These are phyloP conservation scores for Pseudomyrmex concolor DNA, from an alignment of 1,140 invertebrate species.

Conservation along the genomic window DNA sequence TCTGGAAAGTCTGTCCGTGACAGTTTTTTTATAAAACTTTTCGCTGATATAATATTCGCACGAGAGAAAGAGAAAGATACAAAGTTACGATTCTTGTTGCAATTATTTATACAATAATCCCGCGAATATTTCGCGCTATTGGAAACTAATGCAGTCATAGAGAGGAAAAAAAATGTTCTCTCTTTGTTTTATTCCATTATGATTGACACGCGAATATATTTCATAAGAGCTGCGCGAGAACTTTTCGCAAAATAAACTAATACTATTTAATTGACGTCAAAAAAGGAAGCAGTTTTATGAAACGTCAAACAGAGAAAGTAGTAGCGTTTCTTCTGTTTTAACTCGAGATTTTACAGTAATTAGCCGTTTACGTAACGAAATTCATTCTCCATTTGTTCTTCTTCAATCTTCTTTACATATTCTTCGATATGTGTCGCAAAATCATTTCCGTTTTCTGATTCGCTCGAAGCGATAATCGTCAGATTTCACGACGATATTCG, in stretches of 20 bases:
- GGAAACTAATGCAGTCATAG: not conserved
- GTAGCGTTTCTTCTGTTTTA: conserved; percentile 6
- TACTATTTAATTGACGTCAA: conserved; percentile 41
- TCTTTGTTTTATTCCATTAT: not conserved
- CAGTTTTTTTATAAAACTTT: not conserved
- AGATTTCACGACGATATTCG: too few relatives aligned
- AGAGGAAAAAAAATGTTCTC: not conserved
- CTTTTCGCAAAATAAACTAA: conserved; percentile 19
- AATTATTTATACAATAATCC: too few relatives aligned
- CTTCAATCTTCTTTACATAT: conserved; percentile 6
- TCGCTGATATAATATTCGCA: not conserved
- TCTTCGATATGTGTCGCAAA: not conserved
- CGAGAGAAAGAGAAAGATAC: not conserved
- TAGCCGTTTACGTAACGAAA: conserved; percentile 55
- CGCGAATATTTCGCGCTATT: not conserved
- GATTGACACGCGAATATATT: not conserved
- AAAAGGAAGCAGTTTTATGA: conserved; percentile 31
- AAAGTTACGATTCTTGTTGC: too few relatives aligned
- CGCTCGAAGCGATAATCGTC: too few relatives aligned
- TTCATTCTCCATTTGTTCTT: conserved; percentile 45
- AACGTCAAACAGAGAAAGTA: conserved; percentile 27
- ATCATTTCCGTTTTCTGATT: not conserved
- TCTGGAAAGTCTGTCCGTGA: not conserved
- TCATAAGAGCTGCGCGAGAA: conserved; percentile 3
- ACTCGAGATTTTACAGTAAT: conserved; percentile 47